Evolutionary conservation across 2,113 vertebrate species (phyloP), one percentile per base, ranked within the genome.

Genomic region (Phrynosoma blainvillii): DNA sequence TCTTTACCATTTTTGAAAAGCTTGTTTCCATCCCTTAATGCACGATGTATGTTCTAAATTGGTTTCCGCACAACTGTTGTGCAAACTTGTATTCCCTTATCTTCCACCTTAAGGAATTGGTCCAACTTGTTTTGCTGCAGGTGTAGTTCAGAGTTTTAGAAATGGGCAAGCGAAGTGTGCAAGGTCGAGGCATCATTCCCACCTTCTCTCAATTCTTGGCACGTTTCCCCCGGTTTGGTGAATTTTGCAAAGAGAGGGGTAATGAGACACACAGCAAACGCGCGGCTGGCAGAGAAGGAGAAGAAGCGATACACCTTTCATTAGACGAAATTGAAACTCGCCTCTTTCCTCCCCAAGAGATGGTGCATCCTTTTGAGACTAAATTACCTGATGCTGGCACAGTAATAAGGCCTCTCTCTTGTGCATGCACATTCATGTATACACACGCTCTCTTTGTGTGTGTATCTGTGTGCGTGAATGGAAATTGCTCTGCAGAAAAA

Each of bases 221-320:
- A 52, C 42, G 76, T 90, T 92, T 92, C 81, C 86, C 40, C 47
- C 12, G 11, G 30, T 47, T 54, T 84, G 20, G 13, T 68, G 83
- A 56, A 78, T 47, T 47, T 83, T 88, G 74, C 4, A 11, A 75
- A 92, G 73, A 79, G 23, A 85, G 65, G 21, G 36, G n/a, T 62
- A 0, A 89, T 84, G 78, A n/a, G 40, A 82, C 3, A 32, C 40
- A 3, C 11, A 8, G 52, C 32, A 70, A 65, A 82, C 89, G 52
- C 59, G 14, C 54, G 90, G 82, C 65, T 89, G 68, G n/a, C 40
- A 66, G 47, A 12, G 65, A 65, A 91, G 65, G 21, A 13, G 94
- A 92, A 92, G 90, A 86, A 84, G 71, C 65, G 59, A 65, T 27
- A 65, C 36, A 1, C 54, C 6, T 84, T 87, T 40, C 27, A 18